Percentiles rank a stretch among this genome's conserved stretches.
Evolutionary conservation across 2,797 vertebrate genomes (phyloP).

Genomic region (Cercopithecus diana): DNA sequence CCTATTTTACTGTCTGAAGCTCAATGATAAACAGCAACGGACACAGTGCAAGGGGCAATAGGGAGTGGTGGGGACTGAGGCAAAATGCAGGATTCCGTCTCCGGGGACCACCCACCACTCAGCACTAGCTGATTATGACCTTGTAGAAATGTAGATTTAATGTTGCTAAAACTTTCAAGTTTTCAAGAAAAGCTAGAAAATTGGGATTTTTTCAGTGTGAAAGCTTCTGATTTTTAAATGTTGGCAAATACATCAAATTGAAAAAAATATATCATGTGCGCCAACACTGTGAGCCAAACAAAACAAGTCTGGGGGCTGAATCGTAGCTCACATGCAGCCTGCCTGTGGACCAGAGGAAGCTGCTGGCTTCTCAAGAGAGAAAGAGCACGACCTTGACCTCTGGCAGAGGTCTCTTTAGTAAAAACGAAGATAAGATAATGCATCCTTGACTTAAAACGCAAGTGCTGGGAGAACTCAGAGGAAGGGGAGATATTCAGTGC

Average conservation of each 20-base stretch:
- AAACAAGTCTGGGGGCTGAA: not conserved
- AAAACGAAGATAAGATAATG: not conserved
- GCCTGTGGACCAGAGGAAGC: not conserved
- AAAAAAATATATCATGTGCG: not conserved
- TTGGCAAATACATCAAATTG: conserved; percentile 4
- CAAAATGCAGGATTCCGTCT: not conserved
- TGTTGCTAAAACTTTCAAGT: not conserved
- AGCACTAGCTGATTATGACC: not conserved
- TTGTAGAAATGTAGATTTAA: not conserved
- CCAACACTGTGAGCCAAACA: not conserved
- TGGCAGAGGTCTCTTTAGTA: not conserved
- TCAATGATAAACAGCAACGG: rapidly evolving
- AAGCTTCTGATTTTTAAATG: conserved; percentile 36
- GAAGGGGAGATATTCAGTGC: not conserved
- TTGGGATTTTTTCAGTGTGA: not conserved
- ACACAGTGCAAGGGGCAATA: not conserved
- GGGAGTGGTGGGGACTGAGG: not conserved
- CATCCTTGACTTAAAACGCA: not conserved
- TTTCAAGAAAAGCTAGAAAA: conserved; percentile 36
- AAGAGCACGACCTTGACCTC: not conserved
- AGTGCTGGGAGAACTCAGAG: not conserved
- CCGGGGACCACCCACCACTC: not conserved
- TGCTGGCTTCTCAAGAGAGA: not conserved
- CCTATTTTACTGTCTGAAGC: not conserved
- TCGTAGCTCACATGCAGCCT: not conserved